Evolutionary conservation across 2,113 vertebrate genomes (phyloP).

Genomic region (Choloepus hoffmanni): DNA sequence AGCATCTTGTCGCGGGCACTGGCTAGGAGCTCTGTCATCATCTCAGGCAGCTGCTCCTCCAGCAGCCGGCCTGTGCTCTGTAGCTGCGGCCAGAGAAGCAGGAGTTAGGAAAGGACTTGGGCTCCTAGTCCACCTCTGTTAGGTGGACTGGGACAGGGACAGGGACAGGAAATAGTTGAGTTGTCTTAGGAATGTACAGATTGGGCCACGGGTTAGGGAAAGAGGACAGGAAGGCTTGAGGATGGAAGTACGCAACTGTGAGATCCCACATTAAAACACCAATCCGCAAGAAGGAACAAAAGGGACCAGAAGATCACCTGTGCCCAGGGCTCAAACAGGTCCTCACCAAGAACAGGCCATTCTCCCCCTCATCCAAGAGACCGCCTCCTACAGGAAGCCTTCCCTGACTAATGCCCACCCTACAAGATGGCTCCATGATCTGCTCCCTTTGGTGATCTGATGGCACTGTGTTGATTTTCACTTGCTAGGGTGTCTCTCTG

Average conservation of each 20-base stretch:
- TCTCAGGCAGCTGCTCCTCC: constrained; percentile 98
- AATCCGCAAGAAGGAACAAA: not conserved
- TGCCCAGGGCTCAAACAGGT: not conserved
- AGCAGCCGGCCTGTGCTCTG: constrained; percentile 96
- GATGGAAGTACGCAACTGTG: not conserved
- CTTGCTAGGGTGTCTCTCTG: not conserved
- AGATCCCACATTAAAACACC: not conserved
- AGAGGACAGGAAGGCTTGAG: not conserved
- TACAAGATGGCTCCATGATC: not conserved
- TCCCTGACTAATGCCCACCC: not conserved
- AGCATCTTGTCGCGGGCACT: constrained; percentile 98
- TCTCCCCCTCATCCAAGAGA: not conserved
- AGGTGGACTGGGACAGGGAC: not conserved
- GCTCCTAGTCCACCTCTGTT: not conserved
- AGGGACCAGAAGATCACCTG: not conserved
- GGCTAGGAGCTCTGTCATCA: constrained; percentile 97
- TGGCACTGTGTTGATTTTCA: not conserved
- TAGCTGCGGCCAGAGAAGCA: constrained; percentile 88
- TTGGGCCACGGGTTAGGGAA: not conserved
- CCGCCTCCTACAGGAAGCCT: constrained; percentile 50
- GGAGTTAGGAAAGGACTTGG: not conserved
- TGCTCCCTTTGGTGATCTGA: not conserved
- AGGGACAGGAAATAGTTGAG: not conserved
- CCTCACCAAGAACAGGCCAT: not conserved
- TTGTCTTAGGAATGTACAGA: not conserved